These are phyloP conservation scores for Caenorhabditis drosophilae DNA, from an alignment of 2,888 invertebrate genomes.

Conservation along the genomic window DNA sequence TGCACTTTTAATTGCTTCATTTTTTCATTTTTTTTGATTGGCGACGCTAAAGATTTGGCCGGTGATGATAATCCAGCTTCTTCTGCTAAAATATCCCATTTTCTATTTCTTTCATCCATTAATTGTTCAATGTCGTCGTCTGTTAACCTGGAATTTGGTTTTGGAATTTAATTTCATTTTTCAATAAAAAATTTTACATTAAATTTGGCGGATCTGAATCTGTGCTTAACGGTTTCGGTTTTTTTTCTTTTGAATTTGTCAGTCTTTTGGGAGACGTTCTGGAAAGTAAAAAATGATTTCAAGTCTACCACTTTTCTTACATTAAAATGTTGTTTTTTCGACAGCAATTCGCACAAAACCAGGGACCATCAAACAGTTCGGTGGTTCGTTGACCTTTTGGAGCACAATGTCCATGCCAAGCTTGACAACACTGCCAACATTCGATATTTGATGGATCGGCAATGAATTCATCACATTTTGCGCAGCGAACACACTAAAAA, in stretches of 20 bases:
- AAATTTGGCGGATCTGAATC: background rate
- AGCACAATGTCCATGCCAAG: conserved; percentile 8
- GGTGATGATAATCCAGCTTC: background rate
- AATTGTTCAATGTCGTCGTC: background rate
- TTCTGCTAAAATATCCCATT: background rate
- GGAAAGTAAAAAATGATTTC: no score
- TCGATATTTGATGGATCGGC: conserved; percentile 4
- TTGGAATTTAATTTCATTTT: background rate
- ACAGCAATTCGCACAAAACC: conserved; percentile 4
- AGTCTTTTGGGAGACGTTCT: no score
- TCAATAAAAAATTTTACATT: background rate
- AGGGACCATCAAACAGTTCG: background rate
- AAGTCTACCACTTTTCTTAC: no score
- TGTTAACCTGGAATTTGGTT: background rate
- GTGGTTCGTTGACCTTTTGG: background rate
- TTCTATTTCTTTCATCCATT: background rate
- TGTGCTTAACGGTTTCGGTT: no score
- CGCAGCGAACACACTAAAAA: conserved; percentile 5
- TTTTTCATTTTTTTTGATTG: background rate
- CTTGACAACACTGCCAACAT: conserved; percentile 5
- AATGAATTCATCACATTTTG: conserved; percentile 3
- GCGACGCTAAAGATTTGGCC: background rate
- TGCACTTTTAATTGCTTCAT: no score
- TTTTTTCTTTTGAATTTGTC: background rate
- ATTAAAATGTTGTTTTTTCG: no score